These are phyloP conservation scores for Tauraco erythrolophus DNA, from an alignment of 2,113 vertebrate genomes.

Conservation along the genomic window DNA sequence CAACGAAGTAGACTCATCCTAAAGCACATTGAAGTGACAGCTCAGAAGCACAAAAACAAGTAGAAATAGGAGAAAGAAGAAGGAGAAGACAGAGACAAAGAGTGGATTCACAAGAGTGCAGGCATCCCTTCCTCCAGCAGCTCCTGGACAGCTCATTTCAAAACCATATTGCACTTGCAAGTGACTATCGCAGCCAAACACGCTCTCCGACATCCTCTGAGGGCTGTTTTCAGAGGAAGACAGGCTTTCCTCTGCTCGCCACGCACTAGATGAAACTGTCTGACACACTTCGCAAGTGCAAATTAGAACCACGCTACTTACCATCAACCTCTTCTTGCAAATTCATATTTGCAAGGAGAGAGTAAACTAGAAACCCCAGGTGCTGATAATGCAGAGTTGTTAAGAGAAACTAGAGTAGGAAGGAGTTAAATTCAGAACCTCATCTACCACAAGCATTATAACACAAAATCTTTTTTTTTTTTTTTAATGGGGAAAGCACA, in stretches of 20 bases:
- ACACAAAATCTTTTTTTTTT: neutral
- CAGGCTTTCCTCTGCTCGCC: conserved; percentile 34
- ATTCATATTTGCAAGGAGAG: conserved; percentile 61
- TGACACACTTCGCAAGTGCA: conserved; percentile 58
- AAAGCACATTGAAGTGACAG: neutral
- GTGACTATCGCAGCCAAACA: neutral
- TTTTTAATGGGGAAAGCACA: conserved; percentile 51
- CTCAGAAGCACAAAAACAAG: neutral
- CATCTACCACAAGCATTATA: conserved; percentile 51
- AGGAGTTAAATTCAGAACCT: conserved; percentile 68
- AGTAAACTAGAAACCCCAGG: conserved; percentile 73
- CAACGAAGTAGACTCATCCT: neutral
- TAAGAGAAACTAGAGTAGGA: conserved; percentile 60
- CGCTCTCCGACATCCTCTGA: neutral
- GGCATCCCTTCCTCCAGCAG: conserved; percentile 24
- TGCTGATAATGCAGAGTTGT: conserved; percentile 37
- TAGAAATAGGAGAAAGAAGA: neutral
- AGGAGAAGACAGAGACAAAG: neutral
- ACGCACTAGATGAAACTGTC: conserved; percentile 41
- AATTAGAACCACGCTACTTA: conserved; percentile 59
- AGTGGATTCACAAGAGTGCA: neutral
- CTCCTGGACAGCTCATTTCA: conserved; percentile 63
- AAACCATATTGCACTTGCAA: conserved; percentile 38
- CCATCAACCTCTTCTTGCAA: conserved; percentile 61
- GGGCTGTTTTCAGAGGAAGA: conserved; percentile 55